Evolutionary conservation across 2,888 invertebrate species (phyloP).

Genomic region (Agonopterix arenella): DNA sequence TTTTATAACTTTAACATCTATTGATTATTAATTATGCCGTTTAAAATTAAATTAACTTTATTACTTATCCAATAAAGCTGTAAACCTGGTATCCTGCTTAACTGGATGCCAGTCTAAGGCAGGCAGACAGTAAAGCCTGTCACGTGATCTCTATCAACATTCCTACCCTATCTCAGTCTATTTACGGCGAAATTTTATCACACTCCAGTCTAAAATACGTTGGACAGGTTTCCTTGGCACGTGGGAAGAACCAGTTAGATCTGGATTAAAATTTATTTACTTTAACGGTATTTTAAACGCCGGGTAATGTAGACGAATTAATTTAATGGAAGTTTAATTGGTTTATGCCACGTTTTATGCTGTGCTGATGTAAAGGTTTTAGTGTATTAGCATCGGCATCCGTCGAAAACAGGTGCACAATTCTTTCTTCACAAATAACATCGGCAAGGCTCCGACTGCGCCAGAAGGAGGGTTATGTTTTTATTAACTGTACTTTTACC

Average conservation of each 20-base stretch:
- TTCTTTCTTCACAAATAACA: no score
- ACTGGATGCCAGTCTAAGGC: constrained; percentile 13
- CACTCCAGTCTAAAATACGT: constrained; percentile 23
- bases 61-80: no score
- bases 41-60: no score
- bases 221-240: constrained; percentile 26
- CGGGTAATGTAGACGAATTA: background rate
- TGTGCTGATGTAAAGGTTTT: no score
- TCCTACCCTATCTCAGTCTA: constrained; percentile 36
- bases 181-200: constrained; percentile 48
- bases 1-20: no score
- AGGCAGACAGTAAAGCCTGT: constrained; percentile 32
- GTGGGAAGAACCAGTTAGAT: constrained; percentile 29
- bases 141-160: constrained; percentile 43
- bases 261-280: constrained; percentile 13
- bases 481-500: no score
- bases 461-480: no score
- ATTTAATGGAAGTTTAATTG: background rate
- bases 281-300: background rate
- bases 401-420: no score
- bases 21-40: no score
- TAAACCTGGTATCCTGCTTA: no score
- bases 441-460: no score
- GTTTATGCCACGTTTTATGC: background rate
- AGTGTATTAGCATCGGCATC: no score